Base-by-base conservation (phyloP, 2,797 vertebrate genomes). In the Austrolebias charrua region DNA sequence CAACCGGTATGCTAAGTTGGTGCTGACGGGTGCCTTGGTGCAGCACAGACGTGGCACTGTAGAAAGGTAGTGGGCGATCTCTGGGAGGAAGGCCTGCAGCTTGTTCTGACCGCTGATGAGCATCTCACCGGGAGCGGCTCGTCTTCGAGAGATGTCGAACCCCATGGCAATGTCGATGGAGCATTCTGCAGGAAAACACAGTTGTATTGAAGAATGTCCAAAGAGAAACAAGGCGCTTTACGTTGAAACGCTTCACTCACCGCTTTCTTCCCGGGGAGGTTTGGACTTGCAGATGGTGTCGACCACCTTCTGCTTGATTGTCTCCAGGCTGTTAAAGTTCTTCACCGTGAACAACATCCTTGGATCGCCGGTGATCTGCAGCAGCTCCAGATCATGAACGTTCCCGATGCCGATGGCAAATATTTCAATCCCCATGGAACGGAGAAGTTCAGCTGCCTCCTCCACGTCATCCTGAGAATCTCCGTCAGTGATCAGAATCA, bases 401-500 rank as follows among this genome's bases (percentile, higher is more conserved):
- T 78, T 0, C 9, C 92, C 93, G 0, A 95, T 79, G 12, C 92
- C 93, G 7, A 95, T 87, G 54, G 83, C 91, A 71, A 94, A 95
- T 38, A 95, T 60, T 8, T 90, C 78, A 1, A 95, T 79, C 0
- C 81, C 77, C 57, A 77, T 47, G 0, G 0, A 62, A 55, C 85
- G 85, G 19, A 96, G 86, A 4, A 7, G 7, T 0, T 79, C 44
- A 0, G 93, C 92, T 1, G 90, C 83, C 0, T 74, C 51, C 1
- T 59, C 59, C 19, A 95, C 93, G 0, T 60, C 40, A 9, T 95
- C 94, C 0, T 76, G 15, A 0, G 95, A 92, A 0, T 78, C 55
- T 0, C 94, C 92, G 2, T 94, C 94, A 0, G 95, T 95, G 80
- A 96, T 92, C 65, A 96, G 78, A 45, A 96, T 71, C 63, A 96